Base-by-base conservation (phyloP, 1,140 invertebrate species). In the Apis florea region DNA sequence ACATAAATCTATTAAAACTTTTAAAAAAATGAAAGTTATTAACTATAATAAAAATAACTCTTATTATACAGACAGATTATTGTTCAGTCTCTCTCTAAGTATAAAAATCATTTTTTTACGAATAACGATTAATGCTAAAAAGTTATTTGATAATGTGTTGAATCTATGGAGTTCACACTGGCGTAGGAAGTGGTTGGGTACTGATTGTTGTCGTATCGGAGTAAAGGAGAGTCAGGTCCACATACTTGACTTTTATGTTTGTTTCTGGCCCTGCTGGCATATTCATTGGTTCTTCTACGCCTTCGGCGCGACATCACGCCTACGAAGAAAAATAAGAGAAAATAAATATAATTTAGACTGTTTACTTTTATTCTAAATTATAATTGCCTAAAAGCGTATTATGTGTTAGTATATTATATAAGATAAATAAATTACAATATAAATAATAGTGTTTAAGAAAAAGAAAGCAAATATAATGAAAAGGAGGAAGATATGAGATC, bases 101-200 rank as follows among this genome's bases (percentile, higher is more conserved):
- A 88, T 71, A 87, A 87, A 88, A 88, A 40, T 59, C 11, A 53
- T 79, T 68, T 40, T 79, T 68, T 40, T 56, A 54, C n/a, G 58
- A 56, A 21, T 26, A 54, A 61, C 11, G 40, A 84, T 87, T 80
- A 76, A 79, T 53, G 66, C 67, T 88, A 88, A 24, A 88, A 85
- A 19, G 13, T 74, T 72, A 88, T 51, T 40, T 69, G 83, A 69
- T 80, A 73, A 83, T 84, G 26, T 69, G 74, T 83, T 74, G 64
- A 72, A 68, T 89, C 83, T 31, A 51, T 78, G 53, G 67, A 66
- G 66, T 89, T 92, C 90, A 94, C 89, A 93, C 93, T 94, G 90
- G 92, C 90, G 93, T 94, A 94, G 92, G 93, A 93, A 91, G 92
- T 92, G 88, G 90, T 91, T 90, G 90, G 90, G 86, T 83, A 81